Evolutionary conservation across 2,888 invertebrate genomes (phyloP).

Genomic region (Nudaria mundana): DNA sequence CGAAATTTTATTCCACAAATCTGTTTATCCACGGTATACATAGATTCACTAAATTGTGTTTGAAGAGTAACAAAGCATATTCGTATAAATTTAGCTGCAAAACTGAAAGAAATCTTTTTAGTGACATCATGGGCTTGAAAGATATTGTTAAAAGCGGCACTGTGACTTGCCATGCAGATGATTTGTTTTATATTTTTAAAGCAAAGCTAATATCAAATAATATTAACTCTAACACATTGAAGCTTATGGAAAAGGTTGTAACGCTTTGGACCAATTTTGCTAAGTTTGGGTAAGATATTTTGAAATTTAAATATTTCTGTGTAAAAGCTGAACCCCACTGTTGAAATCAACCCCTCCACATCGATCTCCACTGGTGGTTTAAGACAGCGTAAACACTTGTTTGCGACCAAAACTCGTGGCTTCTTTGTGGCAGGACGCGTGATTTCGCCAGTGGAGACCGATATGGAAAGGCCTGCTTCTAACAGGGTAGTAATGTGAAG

Average conservation of each 20-base stretch:
- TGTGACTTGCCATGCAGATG: constrained; percentile 37
- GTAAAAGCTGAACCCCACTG: no score
- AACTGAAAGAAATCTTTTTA: constrained; percentile 40
- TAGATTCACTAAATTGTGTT: constrained; percentile 30
- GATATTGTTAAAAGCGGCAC: constrained; percentile 17
- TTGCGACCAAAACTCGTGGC: no score
- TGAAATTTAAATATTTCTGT: no score
- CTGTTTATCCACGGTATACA: constrained; percentile 28
- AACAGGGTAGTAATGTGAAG: no score
- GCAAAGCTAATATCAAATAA: constrained; percentile 21
- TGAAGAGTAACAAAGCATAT: constrained; percentile 32
- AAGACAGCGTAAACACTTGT: no score
- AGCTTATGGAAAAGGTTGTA: constrained; percentile 36
- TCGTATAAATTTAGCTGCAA: constrained; percentile 45
- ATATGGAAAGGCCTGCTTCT: no score
- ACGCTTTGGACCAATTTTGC: constrained; percentile 48
- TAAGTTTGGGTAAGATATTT: constrained; percentile 48
- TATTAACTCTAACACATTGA: constrained; percentile 25
- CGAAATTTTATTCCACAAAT: constrained; percentile 29
- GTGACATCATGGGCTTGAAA: constrained; percentile 11
- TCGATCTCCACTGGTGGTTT: no score
- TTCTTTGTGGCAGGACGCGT: no score
- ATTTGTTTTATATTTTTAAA: constrained; percentile 40
- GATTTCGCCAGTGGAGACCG: no score
- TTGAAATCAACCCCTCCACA: no score